phyloP scores from a whole-genome alignment of 2,797 vertebrate genomes.

The Macropodus opercularis region DNA sequence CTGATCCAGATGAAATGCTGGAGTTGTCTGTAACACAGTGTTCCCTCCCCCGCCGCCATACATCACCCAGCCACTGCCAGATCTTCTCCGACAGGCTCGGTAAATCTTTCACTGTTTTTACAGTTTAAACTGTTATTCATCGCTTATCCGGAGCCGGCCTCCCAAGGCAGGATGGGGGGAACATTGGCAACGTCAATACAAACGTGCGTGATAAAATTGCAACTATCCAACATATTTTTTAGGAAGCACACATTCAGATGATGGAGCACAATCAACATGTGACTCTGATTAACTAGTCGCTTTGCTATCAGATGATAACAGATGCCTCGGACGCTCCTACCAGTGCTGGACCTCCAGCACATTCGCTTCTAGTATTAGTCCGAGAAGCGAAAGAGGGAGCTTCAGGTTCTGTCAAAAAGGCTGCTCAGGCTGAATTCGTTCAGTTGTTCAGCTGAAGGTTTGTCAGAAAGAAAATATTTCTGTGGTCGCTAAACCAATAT shows the following conservation, averaged over 20 bases:
- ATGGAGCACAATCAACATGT: too few relatives aligned
- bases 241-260: neutral
- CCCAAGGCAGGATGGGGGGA: constrained; percentile 29
- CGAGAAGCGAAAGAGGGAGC: neutral
- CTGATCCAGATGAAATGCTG: constrained; percentile 74
- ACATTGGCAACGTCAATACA: constrained; percentile 31
- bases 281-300: neutral
- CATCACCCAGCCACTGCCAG: constrained; percentile 64
- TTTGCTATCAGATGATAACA: neutral
- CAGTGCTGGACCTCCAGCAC: neutral
- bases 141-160: constrained; percentile 52
- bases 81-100: constrained; percentile 60
- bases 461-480: neutral
- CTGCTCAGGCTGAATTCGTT: neutral
- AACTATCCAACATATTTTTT: constrained; percentile 6
- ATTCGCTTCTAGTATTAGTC: neutral
- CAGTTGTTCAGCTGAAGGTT: neutral
- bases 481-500: neutral
- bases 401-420: neutral
- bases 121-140: constrained; percentile 74
- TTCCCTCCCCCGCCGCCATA: constrained; percentile 54
- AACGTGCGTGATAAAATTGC: constrained; percentile 33
- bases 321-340: neutral
- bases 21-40: constrained; percentile 52
- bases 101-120: constrained; percentile 76